Percentiles rank a stretch among this genome's conserved stretches.
Conservation (phyloP, 2,888 invertebrate genomes). For the Xestia xanthographa region DNA sequence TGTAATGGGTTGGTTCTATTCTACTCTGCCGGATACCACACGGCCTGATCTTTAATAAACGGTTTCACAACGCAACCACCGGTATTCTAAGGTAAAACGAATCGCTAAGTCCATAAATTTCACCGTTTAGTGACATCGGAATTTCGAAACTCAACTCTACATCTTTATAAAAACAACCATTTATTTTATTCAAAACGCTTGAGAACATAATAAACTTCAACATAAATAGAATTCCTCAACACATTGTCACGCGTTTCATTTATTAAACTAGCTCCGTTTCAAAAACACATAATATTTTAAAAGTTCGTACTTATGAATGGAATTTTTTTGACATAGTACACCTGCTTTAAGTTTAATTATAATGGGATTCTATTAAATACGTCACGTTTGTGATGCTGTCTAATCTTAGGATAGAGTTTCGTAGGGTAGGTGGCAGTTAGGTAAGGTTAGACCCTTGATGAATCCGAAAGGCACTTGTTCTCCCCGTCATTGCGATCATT, state of each 20-base stretch:
- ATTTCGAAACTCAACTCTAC: constrained; percentile 7
- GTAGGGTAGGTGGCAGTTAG: too few species aligned
- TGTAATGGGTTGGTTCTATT: too few species aligned
- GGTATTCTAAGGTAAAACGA: background rate
- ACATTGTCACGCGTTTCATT: constrained; percentile 33
- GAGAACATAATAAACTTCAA: constrained; percentile 15
- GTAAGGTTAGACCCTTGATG: too few species aligned
- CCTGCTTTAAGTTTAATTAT: constrained; percentile 21
- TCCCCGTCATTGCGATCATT: too few species aligned
- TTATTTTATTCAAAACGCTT: constrained; percentile 13
- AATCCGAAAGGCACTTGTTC: too few species aligned
- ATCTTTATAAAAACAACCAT: constrained; percentile 6
- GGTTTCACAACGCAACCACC: background rate
- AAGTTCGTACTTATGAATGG: constrained; percentile 34
- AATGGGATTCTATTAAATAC: too few species aligned
- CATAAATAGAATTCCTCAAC: constrained; percentile 29
- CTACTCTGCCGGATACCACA: too few species aligned
- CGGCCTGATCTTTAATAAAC: too few species aligned
- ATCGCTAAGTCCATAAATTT: background rate
- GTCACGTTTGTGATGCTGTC: too few species aligned
- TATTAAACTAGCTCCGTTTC: constrained; percentile 13
- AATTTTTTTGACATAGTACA: constrained; percentile 30
- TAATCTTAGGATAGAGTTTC: too few species aligned
- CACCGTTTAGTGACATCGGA: constrained; percentile 8
- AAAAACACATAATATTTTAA: constrained; percentile 33